Evolutionary conservation across 1,140 invertebrate genomes (phyloP).

Genomic region (Trichonephila inaurata): DNA sequence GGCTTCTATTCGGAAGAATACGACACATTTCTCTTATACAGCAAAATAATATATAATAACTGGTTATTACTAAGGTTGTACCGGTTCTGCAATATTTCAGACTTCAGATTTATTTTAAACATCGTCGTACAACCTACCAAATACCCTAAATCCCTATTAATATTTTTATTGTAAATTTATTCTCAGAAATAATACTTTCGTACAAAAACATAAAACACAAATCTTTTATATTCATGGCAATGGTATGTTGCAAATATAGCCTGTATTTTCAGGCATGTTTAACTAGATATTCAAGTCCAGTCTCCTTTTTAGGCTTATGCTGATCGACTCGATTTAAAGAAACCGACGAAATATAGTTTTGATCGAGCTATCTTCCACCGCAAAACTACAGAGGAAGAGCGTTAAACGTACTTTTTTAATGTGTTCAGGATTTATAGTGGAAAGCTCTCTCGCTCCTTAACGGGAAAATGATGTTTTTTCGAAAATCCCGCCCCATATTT

Average conservation of each 20-base stretch:
- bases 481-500: background rate
- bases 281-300: background rate
- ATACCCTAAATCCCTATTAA: too few relatives aligned
- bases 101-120: too few relatives aligned
- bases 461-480: conserved; percentile 71
- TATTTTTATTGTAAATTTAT: too few relatives aligned
- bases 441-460: conserved; percentile 42
- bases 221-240: background rate
- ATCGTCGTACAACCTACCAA: too few relatives aligned
- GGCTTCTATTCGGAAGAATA: too few relatives aligned
- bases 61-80: too few relatives aligned
- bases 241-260: background rate
- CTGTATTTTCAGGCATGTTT: background rate
- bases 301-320: conserved; percentile 1
- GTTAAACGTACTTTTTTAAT: conserved; percentile 64
- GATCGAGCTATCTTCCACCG: background rate
- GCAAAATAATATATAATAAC: too few relatives aligned
- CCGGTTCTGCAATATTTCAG: too few relatives aligned
- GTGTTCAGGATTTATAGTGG: conserved; percentile 57
- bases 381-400: background rate
- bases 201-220: too few relatives aligned
- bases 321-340: conserved; percentile 56
- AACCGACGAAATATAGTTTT: conserved; percentile 55
- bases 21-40: too few relatives aligned
- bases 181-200: too few relatives aligned